Base-by-base conservation (phyloP, 1,140 invertebrate species). In the Piezodorus guildinii region DNA sequence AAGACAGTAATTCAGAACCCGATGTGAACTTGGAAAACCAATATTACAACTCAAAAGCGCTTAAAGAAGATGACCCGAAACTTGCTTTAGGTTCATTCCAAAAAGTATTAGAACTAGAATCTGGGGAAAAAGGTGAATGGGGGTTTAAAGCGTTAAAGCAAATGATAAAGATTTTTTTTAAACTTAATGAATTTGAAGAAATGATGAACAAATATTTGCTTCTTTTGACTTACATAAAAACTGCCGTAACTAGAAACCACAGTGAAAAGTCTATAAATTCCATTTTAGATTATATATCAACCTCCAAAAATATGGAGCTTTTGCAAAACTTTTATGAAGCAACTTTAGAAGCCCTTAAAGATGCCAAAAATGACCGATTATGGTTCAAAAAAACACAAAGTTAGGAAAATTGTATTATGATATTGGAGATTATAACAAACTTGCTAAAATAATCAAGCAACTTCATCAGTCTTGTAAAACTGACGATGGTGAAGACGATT, bases 381-480 rank as follows among this genome's bases (percentile, higher is more conserved):
- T 99, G 97, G 97, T 99, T 99, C 75, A 99, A 99, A 79, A 99
- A 9, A 99, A 99, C 73, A 98, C 95, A 2, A 99, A 99, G 79
- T 76, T 99, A 67, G 97, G 95, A 21, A 99, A 99, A 76, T 76
- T 99, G 8, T 99, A 99, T 76, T 98, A 95, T 75, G 97, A 99
- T 77, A 79, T 94, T 62, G 90, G 85, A 52, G 96, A 99, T 74
- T 99, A 90, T 72, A 88, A 85, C 59, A 96, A 96, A 78, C 76
- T 99, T 69, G 87, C 94, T 52, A 95, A 93, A 78, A 98, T 99
- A 74, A 77, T 99, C 46, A 98, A 98, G 77, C 95, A 99, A 75
- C 77, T 99, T 51, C 95, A 98, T 75, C 87, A 91, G 70, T 98
- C 94, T 62, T 99, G 96, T 77, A 94, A 95, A 85, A 99, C 94